Evolutionary conservation across 37 sponge, comb jelly and placozoan species (phyloP).

Genomic region (Theonella swinhoei): DNA sequence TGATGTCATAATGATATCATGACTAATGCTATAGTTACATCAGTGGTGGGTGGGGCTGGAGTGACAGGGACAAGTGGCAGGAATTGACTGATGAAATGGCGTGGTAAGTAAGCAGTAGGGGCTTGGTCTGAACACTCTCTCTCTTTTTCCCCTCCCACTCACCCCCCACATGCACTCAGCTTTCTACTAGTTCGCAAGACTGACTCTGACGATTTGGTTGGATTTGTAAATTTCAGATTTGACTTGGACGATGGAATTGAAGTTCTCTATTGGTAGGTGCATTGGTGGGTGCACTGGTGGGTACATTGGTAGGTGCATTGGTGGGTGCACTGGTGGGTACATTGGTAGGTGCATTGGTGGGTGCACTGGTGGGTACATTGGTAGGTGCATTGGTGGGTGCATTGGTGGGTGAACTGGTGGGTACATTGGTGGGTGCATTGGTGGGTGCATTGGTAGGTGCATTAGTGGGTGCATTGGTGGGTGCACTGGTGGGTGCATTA

Average conservation of each 20-base stretch:
- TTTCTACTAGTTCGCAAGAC: constrained; percentile 61
- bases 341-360: too few relatives aligned
- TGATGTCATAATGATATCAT: not conserved
- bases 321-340: too few relatives aligned
- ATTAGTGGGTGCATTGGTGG: too few relatives aligned
- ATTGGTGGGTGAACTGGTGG: too few relatives aligned
- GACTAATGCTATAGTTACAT: constrained; percentile 58
- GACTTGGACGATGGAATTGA: constrained; percentile 79
- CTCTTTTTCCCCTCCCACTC: not conserved
- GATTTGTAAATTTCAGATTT: constrained; percentile 76
- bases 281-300: too few relatives aligned
- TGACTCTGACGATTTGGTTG: constrained; percentile 19
- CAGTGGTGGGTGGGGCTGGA: constrained; percentile 80
- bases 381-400: too few relatives aligned
- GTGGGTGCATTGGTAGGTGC: too few relatives aligned
- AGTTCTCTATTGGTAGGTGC: constrained; percentile 76
- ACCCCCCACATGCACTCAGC: constrained; percentile 18
- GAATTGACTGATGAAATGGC: constrained; percentile 70
- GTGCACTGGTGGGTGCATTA: too few relatives aligned
- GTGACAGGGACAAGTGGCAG: constrained; percentile 72
- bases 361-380: too few relatives aligned
- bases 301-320: too few relatives aligned
- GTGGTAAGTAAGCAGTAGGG: constrained; percentile 50
- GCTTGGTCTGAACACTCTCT: not conserved
- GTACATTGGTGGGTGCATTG: too few relatives aligned